Base-by-base conservation (phyloP, 2,888 invertebrate species). In the Thymelicus acteon region DNA sequence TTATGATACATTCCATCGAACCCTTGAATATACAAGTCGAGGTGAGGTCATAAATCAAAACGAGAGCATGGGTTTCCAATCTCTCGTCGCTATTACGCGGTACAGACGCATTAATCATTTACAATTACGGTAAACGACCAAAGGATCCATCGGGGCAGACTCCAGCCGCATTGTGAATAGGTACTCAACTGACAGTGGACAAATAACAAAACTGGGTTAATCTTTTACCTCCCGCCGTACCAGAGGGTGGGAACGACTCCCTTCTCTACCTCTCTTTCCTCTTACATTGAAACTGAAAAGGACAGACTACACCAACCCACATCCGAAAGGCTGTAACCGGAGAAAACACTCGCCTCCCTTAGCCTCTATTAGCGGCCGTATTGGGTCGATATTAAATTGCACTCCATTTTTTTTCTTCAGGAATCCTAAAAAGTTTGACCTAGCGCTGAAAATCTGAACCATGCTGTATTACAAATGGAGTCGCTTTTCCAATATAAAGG, bases 171-270 rank as follows among this genome's bases (percentile, higher is more conserved):
- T 92, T 92, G 93, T 92, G 92, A 92, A 90, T 90, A 90, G 89
- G 90, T 90, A 93, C 93, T 92, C 91, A 85, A 91, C 92, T 93
- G 93, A 92, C 93, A 93, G 91, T 93, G 93, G 93, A 93, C 93
- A 93, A 93, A 93, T 93, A 93, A 93, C 93, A 92, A 92, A 93
- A 93, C 93, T 93, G 91, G 93, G 93, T 93, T 93, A 93, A 93
- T 93, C 93, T 93, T 92, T 92, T 88, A 88, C 93, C 93, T 88
- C 93, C 93, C 92, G 89, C 84, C 74, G 84, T 77, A 82, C 75
- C 77, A 73, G 84, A 91, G 89, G 90, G 87, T 86, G 84, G 91
- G 85, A 79, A 85, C 54, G 62, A 60, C 91, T 88, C 91, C 92
- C 92, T 80, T 77, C 74, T 60, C 72, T 74, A 74, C 83, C 79